A percentile compares a stretch with the other conserved stretches of the same genome.
These are phyloP conservation scores for Atherix ibis DNA, from an alignment of 2,888 invertebrate genomes.

Conservation along the genomic window DNA sequence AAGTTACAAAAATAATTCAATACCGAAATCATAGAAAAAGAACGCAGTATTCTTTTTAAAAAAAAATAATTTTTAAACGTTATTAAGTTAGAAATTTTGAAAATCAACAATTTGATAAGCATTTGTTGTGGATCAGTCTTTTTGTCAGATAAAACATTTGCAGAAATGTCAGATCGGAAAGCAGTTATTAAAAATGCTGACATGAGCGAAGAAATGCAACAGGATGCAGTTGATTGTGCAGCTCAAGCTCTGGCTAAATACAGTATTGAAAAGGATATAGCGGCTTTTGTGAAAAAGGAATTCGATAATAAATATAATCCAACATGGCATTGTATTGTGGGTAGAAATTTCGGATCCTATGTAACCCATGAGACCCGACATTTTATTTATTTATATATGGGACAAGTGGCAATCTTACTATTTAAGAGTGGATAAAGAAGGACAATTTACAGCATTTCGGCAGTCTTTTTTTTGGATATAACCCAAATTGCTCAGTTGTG, in stretches of 20 bases:
- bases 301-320: slow-evolving; percentile 99
- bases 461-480: too few relatives aligned
- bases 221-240: slow-evolving; percentile 97
- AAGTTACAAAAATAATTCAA: too few relatives aligned
- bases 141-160: too few relatives aligned
- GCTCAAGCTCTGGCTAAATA: slow-evolving; percentile 97
- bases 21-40: too few relatives aligned
- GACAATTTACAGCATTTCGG: too few relatives aligned
- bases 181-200: slow-evolving; percentile 99
- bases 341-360: slow-evolving; percentile 96
- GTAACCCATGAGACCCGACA: slow-evolving; percentile 98
- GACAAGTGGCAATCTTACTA: slow-evolving; percentile 94
- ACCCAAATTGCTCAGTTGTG: too few relatives aligned
- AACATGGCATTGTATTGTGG: slow-evolving; percentile 99
- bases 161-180: slow-evolving; percentile 92
- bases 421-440: slow-evolving; percentile 99
- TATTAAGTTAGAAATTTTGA: too few relatives aligned
- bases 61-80: too few relatives aligned
- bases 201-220: slow-evolving; percentile 99
- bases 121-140: too few relatives aligned
- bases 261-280: slow-evolving; percentile 99
- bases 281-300: slow-evolving; percentile 98
- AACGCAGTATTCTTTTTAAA: too few relatives aligned
- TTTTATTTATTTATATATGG: slow-evolving; percentile 99
- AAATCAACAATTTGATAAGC: too few relatives aligned